Evolutionary conservation across 2,113 vertebrate species (phyloP).

Genomic region (Melanostigma gelatinosum): DNA sequence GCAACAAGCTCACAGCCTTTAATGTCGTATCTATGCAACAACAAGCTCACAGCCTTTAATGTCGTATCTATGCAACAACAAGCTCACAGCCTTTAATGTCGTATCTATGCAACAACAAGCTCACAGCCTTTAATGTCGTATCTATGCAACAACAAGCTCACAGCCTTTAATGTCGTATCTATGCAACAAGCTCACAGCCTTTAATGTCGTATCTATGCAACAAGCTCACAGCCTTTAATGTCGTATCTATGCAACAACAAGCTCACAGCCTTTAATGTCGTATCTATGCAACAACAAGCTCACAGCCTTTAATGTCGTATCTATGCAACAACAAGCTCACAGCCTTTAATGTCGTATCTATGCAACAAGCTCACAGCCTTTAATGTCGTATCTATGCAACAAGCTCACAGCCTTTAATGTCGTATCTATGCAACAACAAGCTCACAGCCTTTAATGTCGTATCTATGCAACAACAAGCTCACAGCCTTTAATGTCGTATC

Average conservation of each 20-base stretch:
- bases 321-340: too few species aligned
- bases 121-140: slow-evolving; percentile 83
- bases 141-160: slow-evolving; percentile 62
- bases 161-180: slow-evolving; percentile 87
- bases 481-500: slow-evolving; percentile 89
- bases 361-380: slow-evolving; percentile 88
- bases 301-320: slow-evolving; percentile 89
- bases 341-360: slow-evolving; percentile 90
- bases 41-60: background rate
- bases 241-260: slow-evolving; percentile 83
- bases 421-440: too few species aligned
- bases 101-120: slow-evolving; percentile 75
- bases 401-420: slow-evolving; percentile 88
- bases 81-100: slow-evolving; percentile 73
- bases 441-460: slow-evolving; percentile 88
- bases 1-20: slow-evolving; percentile 84
- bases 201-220: slow-evolving; percentile 85
- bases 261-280: slow-evolving; percentile 87
- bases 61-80: slow-evolving; percentile 82
- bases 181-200: background rate
- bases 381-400: too few species aligned
- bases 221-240: slow-evolving; percentile 5
- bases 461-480: too few species aligned
- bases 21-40: slow-evolving; percentile 84
- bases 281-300: too few species aligned